Base-by-base conservation (phyloP, 2,888 invertebrate species). In the Antheraea yamamai region DNA sequence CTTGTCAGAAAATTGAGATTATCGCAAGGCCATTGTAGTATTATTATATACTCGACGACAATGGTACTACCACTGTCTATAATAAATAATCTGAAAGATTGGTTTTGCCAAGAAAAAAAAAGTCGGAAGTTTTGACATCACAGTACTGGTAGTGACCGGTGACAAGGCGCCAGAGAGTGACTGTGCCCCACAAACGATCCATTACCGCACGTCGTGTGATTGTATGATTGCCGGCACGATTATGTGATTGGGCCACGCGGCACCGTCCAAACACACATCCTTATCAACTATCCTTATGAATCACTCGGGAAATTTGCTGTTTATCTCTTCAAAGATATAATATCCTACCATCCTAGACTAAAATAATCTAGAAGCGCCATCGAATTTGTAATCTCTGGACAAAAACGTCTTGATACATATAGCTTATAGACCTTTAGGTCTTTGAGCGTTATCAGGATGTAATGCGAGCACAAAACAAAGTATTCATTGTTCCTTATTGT, bases 251-350 rank as follows among this genome's bases (percentile, higher is more conserved):
- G 72, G 75, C 73, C 70, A 71, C 30, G 70, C 20, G 30, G 26
- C 30, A 64, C 20, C 64, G 26, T 70, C n/a, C 39, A 39, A 39
- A 70, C 4, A 70, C 39, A 86, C 86, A 87, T 89, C 88, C 88
- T 88, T 85, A 85, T 87, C 87, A 84, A 77, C 77, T 77, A 78
- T 70, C 70, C n/a, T 71, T 51, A 76, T 84, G 82, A 81, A 71
- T 84, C 81, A 80, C 16, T 66, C 6, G 64, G 64, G 30, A 16
- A 66, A 66, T 30, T 66, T 66, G 30, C 30, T 30, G 6, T 66
- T 30, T 26, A 30, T 20, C 61, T 61, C n/a, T 6, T 55, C 55
- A 20, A n/a, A 55, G 20, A 7, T 55, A 55, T 55, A 20, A 55
- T 20, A 55, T 55, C 55, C 20, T 55, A 55, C 0, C n/a, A 55